Conservation (phyloP, 2,888 invertebrate genomes). For the Hipparchia semele region DNA sequence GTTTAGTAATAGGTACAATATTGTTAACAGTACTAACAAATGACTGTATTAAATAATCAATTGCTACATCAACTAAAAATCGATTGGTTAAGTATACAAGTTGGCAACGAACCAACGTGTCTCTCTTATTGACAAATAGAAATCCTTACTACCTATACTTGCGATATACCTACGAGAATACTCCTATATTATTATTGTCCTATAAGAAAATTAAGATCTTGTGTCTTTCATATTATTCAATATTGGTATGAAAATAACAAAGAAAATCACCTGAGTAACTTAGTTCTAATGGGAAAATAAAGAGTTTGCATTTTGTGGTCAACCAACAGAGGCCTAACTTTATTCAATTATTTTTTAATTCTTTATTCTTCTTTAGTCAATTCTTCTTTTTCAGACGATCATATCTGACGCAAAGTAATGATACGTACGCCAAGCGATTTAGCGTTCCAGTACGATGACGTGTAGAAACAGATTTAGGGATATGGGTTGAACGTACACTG, state of each 20-base stretch:
- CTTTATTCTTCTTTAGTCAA: too few relatives aligned
- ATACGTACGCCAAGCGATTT: too few relatives aligned
- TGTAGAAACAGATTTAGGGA: too few relatives aligned
- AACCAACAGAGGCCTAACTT: too few relatives aligned
- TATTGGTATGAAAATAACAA: not conserved
- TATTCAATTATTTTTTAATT: too few relatives aligned
- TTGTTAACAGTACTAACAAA: not conserved
- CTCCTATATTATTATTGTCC: too few relatives aligned
- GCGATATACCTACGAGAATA: too few relatives aligned
- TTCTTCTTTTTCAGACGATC: too few relatives aligned
- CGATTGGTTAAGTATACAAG: slow-evolving; percentile 6
- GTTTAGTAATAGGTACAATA: not conserved
- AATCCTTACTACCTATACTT: not conserved
- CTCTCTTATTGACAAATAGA: not conserved
- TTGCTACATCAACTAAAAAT: slow-evolving; percentile 10
- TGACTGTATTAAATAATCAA: slow-evolving; percentile 8
- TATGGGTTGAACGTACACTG: too few relatives aligned
- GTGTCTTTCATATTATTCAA: not conserved
- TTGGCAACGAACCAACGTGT: slow-evolving; percentile 8
- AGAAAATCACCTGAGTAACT: not conserved
- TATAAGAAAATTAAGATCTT: not conserved
- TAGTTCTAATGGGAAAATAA: not conserved
- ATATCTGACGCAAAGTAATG: too few relatives aligned
- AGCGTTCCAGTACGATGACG: too few relatives aligned
- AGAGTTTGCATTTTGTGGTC: not conserved